Evolutionary conservation across 2,797 vertebrate genomes (phyloP), one percentile per base, ranked within the genome.

Genomic region (Rhinichthys osculus): DNA sequence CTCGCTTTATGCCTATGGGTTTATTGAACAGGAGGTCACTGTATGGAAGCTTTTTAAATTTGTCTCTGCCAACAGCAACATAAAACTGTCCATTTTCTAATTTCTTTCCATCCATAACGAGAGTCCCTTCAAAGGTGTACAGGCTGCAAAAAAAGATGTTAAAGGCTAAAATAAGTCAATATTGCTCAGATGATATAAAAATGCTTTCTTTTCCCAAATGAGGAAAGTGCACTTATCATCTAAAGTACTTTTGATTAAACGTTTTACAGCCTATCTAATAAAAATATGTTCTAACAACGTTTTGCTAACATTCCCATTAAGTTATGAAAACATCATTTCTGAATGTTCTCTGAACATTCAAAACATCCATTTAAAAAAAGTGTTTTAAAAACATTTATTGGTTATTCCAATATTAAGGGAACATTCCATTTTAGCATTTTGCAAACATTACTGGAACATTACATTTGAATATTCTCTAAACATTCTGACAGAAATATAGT

Each of bases 11-110:
- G 13, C 94, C 92, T 81, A 90, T 90, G 64, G 96, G 94, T 92
- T 97, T 99, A 90, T 92, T 93, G 79, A 98, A 98, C 21, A 98
- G 93, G 7, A 97, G 88, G 89, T 98, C 96, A 42, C 91, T 92
- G 82, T 99, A 99, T 0, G 97, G 95, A 85, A 99, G 92, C 88
- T 95, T 98, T 93, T 98, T 99, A 90, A 99, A 98, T 88, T 92
- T 97, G 76, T 99, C 98, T 93, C 97, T 96, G 82, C 98, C 98
- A 11, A 96, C 97, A 8, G 98, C 98, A 78, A 99, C 96, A 47
- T 99, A 99, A 85, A 97, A 97, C 91, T 98, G 97, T 33, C 98
- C 97, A 0, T 96, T 96, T 92, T 99, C 97, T 91, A 99, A 90
- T 73, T 98, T 96, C 66, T 93, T 93, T 16, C 97, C 97, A 52